Evolutionary conservation across 2,113 vertebrate genomes (phyloP), one percentile per base, ranked within the genome.

Genomic region (Microtus ochrogaster): DNA sequence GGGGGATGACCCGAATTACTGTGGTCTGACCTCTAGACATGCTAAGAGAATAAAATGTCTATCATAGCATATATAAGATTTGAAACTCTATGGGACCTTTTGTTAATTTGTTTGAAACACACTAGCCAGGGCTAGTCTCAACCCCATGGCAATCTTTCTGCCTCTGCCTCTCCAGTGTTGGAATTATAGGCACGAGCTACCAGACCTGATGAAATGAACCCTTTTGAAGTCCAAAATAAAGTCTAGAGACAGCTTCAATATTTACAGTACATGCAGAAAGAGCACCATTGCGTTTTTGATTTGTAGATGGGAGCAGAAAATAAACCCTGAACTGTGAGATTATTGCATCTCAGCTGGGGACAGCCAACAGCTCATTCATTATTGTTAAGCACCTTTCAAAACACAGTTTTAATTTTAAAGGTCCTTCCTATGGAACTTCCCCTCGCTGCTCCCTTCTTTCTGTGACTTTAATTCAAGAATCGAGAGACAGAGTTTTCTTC

Each of bases 381-480:
- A 94, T 76, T 96, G 79, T 76, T 88, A 65, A 94, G 76, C 90
- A 77, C 6, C 44, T 96, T 94, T 91, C 61, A 92, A 39, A 90
- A 77, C 81, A 30, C 73, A 97, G 36, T 70, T 55, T 95, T 36
- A 72, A 73, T 94, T 95, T 86, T 79, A 76, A 93, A 44, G 33
- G 5, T 58, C 41, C 26, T 88, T 94, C 86, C 41, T 84, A 0
- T 92, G 66, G 87, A 77, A 52, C 90, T 52, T 79, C 26, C 26
- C 21, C 33, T 8, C 16, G 28, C 30, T 24, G 19, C 39, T 9
- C 11, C 1, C 11, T 82, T 84, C 76, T 88, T 91, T 94, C 70
- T 82, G 22, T 90, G 94, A 95, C 74, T 96, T 93, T 85, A 89
- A 95, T 90, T 97, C 63, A 11, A 89, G 82, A 95, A 73, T 63